phyloP scores from a whole-genome alignment of 2,113 vertebrate genomes.

The Semnornis frantzii region DNA sequence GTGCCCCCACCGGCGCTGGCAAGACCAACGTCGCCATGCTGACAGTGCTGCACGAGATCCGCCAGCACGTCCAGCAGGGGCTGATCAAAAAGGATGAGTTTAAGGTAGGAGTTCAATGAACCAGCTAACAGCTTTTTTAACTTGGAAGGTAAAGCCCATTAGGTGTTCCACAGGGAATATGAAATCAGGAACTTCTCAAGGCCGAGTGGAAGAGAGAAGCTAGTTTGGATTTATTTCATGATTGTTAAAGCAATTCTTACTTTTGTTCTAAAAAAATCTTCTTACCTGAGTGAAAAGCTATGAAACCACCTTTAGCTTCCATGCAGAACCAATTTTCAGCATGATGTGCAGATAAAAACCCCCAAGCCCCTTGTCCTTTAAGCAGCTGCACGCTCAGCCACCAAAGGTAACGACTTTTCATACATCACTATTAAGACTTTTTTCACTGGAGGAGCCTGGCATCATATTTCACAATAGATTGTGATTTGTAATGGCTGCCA shows the following conservation, averaged over 20 bases:
- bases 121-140: slow-evolving; percentile 33
- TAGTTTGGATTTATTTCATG: slow-evolving; percentile 65
- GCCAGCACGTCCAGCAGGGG: slow-evolving; percentile 92
- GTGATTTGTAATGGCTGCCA: slow-evolving; percentile 84
- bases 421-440: slow-evolving; percentile 86
- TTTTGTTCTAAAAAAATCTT: slow-evolving; percentile 69
- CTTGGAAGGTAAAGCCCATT: slow-evolving; percentile 4
- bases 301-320: slow-evolving; percentile 69
- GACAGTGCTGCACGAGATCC: slow-evolving; percentile 93
- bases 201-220: slow-evolving; percentile 24
- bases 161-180: neutral
- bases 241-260: slow-evolving; percentile 39
- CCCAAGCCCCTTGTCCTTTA: slow-evolving; percentile 69
- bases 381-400: slow-evolving; percentile 69
- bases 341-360: slow-evolving; percentile 72
- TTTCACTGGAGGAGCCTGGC: slow-evolving; percentile 73
- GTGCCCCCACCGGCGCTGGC: slow-evolving; percentile 95
- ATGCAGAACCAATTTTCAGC: slow-evolving; percentile 74
- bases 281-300: slow-evolving; percentile 63
- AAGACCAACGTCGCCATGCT: slow-evolving; percentile 99
- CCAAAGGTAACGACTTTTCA: slow-evolving; percentile 80
- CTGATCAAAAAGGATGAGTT: slow-evolving; percentile 97
- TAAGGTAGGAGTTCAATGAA: slow-evolving; percentile 83
- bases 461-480: slow-evolving; percentile 88
- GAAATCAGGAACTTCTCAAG: slow-evolving; percentile 57